A percentile compares a stretch with the other conserved stretches of the same genome.
phyloP scores from a whole-genome alignment of 2,888 invertebrate species.

The Phyllotreta cruciferae region DNA sequence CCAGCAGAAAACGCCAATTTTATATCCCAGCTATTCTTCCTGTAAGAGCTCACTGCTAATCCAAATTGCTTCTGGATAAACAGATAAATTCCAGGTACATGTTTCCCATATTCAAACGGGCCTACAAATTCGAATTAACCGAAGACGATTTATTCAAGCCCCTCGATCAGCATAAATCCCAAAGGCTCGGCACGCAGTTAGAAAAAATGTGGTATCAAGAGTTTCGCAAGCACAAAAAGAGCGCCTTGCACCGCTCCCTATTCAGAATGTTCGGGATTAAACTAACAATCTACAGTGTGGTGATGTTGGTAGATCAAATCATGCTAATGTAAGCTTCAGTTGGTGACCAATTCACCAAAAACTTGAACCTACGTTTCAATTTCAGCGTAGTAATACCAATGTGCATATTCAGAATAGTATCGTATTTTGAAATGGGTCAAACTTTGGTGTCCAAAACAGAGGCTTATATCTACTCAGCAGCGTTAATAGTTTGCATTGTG shows the following conservation, averaged over 20 bases:
- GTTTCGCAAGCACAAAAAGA: constrained; percentile 52
- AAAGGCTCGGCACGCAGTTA: constrained; percentile 68
- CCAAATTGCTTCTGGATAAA: background rate
- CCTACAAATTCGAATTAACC: constrained; percentile 72
- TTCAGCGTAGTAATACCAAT: constrained; percentile 56
- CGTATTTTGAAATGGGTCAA: constrained; percentile 64
- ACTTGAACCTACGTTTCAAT: constrained; percentile 19
- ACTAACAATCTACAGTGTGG: constrained; percentile 50
- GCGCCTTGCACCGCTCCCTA: constrained; percentile 52
- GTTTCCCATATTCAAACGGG: constrained; percentile 75
- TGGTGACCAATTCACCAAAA: background rate
- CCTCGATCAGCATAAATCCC: constrained; percentile 71
- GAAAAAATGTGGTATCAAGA: constrained; percentile 63
- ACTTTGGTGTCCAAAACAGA: constrained; percentile 56
- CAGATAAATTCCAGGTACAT: constrained; percentile 69
- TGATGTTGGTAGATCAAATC: constrained; percentile 53
- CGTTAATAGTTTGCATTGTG: constrained; percentile 64
- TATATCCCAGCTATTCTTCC: constrained; percentile 41
- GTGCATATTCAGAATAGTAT: constrained; percentile 69
- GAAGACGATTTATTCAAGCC: constrained; percentile 76
- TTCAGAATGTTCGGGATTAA: constrained; percentile 51
- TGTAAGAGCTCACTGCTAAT: constrained; percentile 41
- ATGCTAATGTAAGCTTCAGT: constrained; percentile 53
- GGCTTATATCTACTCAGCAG: constrained; percentile 79
- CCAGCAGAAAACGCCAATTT: constrained; percentile 43